Evolutionary conservation across 2,113 vertebrate species (phyloP).

Genomic region (Origma solitaria): DNA sequence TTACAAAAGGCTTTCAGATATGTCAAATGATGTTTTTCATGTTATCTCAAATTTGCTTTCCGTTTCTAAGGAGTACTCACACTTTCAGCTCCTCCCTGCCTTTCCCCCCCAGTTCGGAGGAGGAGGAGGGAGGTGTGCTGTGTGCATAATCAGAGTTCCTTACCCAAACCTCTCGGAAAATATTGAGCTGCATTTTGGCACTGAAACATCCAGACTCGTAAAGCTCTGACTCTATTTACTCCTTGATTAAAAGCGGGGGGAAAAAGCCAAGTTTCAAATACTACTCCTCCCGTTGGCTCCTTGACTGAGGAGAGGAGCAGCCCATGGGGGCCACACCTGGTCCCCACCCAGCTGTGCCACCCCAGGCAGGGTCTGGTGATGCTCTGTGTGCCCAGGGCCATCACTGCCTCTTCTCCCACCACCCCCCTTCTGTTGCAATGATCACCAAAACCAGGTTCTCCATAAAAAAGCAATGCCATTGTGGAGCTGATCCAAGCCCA

Average conservation of each 20-base stretch:
- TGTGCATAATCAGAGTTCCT: not conserved
- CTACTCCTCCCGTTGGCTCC: fast-evolving
- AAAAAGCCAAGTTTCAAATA: not conserved
- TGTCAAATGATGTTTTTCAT: not conserved
- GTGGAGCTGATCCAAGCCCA: not conserved
- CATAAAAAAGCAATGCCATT: not conserved
- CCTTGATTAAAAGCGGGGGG: fast-evolving
- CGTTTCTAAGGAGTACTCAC: not conserved
- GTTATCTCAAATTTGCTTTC: not conserved
- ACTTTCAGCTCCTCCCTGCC: not conserved
- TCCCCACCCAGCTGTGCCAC: not conserved
- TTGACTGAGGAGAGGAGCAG: not conserved
- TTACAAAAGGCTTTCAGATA: not conserved
- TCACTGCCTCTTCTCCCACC: fast-evolving
- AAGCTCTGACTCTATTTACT: not conserved
- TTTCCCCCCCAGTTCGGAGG: not conserved
- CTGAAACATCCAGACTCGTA: not conserved
- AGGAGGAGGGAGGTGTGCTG: not conserved
- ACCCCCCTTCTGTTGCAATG: not conserved
- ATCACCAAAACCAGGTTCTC: not conserved
- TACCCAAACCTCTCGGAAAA: not conserved
- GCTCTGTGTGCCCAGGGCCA: not conserved
- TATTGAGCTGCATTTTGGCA: not conserved
- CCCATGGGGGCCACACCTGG: not conserved
- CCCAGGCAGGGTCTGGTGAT: not conserved